These are phyloP conservation scores for Oreocharis arfaki DNA, from an alignment of 2,113 vertebrate genomes.

Conservation along the genomic window DNA sequence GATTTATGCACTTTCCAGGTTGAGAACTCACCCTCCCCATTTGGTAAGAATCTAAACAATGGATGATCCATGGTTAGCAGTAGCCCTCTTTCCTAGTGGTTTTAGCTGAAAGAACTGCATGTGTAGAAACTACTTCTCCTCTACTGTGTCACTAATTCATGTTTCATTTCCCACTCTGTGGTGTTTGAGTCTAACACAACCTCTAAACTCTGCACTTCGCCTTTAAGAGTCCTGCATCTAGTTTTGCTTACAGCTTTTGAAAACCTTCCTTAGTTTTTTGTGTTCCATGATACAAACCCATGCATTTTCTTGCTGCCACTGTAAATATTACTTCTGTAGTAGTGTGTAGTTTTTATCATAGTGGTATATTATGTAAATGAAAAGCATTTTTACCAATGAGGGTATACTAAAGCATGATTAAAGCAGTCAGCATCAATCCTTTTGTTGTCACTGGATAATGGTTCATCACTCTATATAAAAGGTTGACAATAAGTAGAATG, in stretches of 20 bases:
- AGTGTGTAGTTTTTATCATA: constrained; percentile 2
- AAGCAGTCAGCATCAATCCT: not conserved
- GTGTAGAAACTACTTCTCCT: constrained; percentile 46
- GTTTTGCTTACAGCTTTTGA: not conserved
- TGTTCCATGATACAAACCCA: constrained; percentile 34
- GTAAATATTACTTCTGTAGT: not conserved
- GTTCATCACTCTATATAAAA: not conserved
- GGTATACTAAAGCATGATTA: not conserved
- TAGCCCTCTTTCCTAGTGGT: constrained; percentile 66
- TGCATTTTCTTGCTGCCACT: constrained; percentile 27
- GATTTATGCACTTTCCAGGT: constrained; percentile 99
- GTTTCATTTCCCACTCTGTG: constrained; percentile 23
- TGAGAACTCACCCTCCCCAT: constrained; percentile 87
- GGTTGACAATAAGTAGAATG: not conserved
- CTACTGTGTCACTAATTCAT: constrained; percentile 62
- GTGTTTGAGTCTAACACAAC: constrained; percentile 1
- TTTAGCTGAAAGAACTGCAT: constrained; percentile 66
- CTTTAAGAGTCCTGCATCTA: not conserved
- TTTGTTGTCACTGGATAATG: not conserved
- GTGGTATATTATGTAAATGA: not conserved
- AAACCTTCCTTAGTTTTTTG: constrained; percentile 3
- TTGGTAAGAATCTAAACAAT: constrained; percentile 88
- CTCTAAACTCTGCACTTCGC: not conserved
- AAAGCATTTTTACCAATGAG: not conserved
- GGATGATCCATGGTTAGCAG: constrained; percentile 80